Base-by-base conservation (phyloP, 2,113 vertebrate species). In the Nerophis lumbriciformis region DNA sequence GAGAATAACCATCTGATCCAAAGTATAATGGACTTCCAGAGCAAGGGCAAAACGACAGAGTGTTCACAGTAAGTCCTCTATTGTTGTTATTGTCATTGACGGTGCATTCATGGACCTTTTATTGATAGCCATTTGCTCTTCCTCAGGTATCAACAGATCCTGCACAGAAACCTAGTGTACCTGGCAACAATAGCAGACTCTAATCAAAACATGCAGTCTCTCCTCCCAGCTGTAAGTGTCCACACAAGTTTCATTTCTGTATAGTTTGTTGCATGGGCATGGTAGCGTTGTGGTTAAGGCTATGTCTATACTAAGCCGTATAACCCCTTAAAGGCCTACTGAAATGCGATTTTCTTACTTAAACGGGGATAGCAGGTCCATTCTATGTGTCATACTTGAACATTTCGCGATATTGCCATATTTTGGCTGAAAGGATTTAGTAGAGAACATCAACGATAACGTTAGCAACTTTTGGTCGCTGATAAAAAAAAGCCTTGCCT, bases 21-120 rank as follows among this genome's bases (percentile, higher is more conserved):
- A 77, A 99, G 96, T 88, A 99, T 99, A 88, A 98, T 99, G 96
- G 97, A 99, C 83, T 98, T 96, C 83, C 97, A 99, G 88, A 99
- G 95, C 89, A 99, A 99, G 92, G 96, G 96, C 61, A 99, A 99
- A 87, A 95, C 95, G 0, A 93, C 94, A 53, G 97, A 99, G 85
- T 99, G 96, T 91, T 99, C 97, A 86, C 97, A 99, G 97, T 99
- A 93, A 97, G 92, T 91, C 8, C n/a, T 11, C 0, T 15, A 51
- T 6, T 8, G 7, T 16, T 19, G 14, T 49, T 39, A 9, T 53
- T 44, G 6, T 42, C 16, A 47, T 53, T 9, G 1, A 37, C 6
- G 5, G 6, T 36, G 8, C 19, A 8, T 44, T 56, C 8, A 0
- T 48, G 50, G n/a, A 47, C 8, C 11, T 28, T 69, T 9, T 38